Evolutionary conservation across 2,797 vertebrate species (phyloP).

Genomic region (Rhinophrynus dorsalis): DNA sequence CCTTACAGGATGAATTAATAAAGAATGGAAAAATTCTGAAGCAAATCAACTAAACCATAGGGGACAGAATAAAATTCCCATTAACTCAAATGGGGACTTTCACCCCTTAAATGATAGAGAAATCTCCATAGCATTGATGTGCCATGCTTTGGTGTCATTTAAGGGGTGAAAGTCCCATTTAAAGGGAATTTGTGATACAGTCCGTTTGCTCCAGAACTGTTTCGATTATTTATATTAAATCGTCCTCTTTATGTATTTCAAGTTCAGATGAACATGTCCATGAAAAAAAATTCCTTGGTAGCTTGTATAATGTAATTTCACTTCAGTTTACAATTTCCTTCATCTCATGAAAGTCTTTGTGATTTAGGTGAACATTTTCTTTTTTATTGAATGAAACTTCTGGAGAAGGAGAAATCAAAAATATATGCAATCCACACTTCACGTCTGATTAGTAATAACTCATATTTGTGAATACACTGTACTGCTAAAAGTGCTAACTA

Average conservation of each 20-base stretch:
- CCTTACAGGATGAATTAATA: too few species aligned
- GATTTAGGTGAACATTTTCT: background rate
- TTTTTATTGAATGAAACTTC: background rate
- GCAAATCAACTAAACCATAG: too few species aligned
- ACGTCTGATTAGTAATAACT: slow-evolving; percentile 5
- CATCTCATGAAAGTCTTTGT: background rate
- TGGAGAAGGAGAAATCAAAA: slow-evolving; percentile 10
- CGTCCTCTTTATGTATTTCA: background rate
- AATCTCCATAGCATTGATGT: too few species aligned
- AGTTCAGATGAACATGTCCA: background rate
- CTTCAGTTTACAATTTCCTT: slow-evolving; percentile 1
- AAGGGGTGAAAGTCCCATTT: too few species aligned
- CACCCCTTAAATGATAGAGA: too few species aligned
- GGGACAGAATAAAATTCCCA: too few species aligned
- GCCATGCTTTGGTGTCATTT: too few species aligned
- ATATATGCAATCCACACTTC: slow-evolving; percentile 10
- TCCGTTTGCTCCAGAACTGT: too few species aligned
- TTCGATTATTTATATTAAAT: too few species aligned
- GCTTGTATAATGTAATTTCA: background rate
- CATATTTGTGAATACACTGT: slow-evolving; percentile 13
- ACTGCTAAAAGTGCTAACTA: slow-evolving; percentile 21
- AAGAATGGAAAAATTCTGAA: too few species aligned
- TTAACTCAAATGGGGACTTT: too few species aligned
- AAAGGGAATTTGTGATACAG: too few species aligned
- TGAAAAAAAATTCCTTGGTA: background rate